Percentiles rank a stretch among this genome's conserved stretches.
These are phyloP conservation scores for Hyperopisus bebe DNA, from an alignment of 2,113 vertebrate species.

Conservation along the genomic window DNA sequence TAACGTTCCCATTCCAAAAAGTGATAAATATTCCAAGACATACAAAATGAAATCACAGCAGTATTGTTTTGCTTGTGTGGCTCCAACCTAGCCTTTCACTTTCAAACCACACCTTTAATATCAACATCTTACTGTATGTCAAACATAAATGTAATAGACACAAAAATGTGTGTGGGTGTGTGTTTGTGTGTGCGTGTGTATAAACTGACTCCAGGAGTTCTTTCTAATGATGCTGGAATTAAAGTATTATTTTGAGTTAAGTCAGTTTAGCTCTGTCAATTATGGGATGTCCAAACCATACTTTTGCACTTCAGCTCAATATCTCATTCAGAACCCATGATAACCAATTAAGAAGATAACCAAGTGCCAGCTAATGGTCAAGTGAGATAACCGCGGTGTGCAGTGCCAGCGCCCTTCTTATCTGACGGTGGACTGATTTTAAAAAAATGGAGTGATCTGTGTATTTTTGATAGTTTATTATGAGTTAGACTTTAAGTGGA, in stretches of 20 bases:
- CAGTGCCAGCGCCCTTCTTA: not conserved
- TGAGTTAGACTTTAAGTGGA: not conserved
- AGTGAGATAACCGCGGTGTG: not conserved
- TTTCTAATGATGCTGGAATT: not conserved
- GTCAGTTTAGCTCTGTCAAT: constrained; percentile 24
- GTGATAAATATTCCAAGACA: not conserved
- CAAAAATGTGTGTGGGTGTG: not conserved
- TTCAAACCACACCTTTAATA: not conserved
- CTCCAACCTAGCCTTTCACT: not conserved
- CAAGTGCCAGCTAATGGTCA: too few species aligned
- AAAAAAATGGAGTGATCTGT: not conserved
- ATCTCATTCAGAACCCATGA: not conserved
- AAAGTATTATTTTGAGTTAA: constrained; percentile 27
- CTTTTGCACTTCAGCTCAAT: constrained; percentile 28
- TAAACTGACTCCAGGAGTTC: not conserved
- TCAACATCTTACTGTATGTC: not conserved
- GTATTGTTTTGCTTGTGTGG: not conserved
- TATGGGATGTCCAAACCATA: constrained; percentile 31
- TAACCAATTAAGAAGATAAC: not conserved
- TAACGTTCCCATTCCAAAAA: not conserved
- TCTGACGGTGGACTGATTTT: not conserved
- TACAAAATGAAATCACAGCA: not conserved
- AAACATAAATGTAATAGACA: not conserved
- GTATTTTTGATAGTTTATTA: not conserved
- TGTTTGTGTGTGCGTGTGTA: not conserved